Percentiles rank a stretch among this genome's conserved stretches.
Evolutionary conservation across 1,140 invertebrate genomes (phyloP).

Genomic region (Chironomus striatipennis): DNA sequence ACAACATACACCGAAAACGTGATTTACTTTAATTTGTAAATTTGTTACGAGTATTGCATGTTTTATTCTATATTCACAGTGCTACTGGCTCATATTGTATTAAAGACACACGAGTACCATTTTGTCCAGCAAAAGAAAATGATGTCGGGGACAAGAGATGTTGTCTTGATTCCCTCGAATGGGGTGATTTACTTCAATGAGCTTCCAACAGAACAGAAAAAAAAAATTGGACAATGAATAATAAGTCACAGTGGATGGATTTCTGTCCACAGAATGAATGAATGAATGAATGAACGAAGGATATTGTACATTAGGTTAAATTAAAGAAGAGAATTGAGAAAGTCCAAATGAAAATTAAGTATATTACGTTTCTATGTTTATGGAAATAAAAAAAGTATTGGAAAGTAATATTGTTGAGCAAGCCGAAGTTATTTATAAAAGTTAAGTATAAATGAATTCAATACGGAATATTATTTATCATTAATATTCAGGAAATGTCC

Average conservation of each 20-base stretch:
- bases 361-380: neutral
- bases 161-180: slow-evolving; percentile 40
- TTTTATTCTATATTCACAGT: slow-evolving; percentile 35
- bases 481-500: no score
- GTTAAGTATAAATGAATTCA: no score
- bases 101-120: slow-evolving; percentile 50
- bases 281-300: no score
- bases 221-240: no score
- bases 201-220: no score
- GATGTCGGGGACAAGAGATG: slow-evolving; percentile 55
- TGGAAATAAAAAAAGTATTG: no score
- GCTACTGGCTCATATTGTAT: slow-evolving; percentile 59
- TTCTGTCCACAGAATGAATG: no score
- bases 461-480: no score
- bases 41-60: neutral
- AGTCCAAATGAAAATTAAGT: neutral
- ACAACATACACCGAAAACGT: slow-evolving; percentile 48
- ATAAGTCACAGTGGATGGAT: no score
- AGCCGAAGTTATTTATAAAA: no score
- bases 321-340: neutral
- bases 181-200: neutral
- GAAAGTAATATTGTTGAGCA: no score
- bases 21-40: slow-evolving; percentile 27
- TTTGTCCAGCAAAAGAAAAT: slow-evolving; percentile 49
- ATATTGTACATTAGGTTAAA: neutral